Base-by-base conservation (phyloP, 2,797 vertebrate species). In the Scleropages formosus region DNA sequence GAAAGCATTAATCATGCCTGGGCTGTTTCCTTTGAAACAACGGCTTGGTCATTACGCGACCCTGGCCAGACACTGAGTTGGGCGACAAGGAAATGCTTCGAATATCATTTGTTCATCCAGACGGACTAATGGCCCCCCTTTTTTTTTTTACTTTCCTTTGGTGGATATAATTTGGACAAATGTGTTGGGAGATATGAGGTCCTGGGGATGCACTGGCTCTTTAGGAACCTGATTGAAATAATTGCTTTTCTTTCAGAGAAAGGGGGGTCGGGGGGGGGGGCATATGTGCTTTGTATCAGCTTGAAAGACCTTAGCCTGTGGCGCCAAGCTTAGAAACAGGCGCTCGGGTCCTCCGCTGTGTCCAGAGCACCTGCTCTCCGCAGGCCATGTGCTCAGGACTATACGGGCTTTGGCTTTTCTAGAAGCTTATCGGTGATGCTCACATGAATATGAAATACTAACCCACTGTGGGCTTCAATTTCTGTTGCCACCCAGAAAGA, bases 191-290 rank as follows among this genome's bases (percentile, higher is more conserved):
- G 71, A 67, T 60, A 59, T 66, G 53, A 77, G 62, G 63, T 73
- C 71, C 31, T 6, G 22, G 58, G 53, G 74, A 75, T 66, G 56
- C 66, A n/a, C 16, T 31, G 67, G n/a, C 67, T 61, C 26, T 75
- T 39, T 24, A 63, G 46, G 47, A 70, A 78, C 76, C 74, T 15
- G 26, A 46, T 77, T 78, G 16, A 74, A 74, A 74, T 74, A 63
- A 78, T 82, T 73, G 75, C 78, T 77, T 69, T 77, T 81, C 12
- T 69, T 79, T 69, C 64, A 49, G 31, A 31, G 6, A 31, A 31
- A 31, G 31, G 31, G 31, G 6, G 64, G 79, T 75, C 56, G 16
- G 20, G 56, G 65, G 56, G 39, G 47, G 31, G 3, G 27, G 31
- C n/a, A 44, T 2, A 44, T 1, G 39, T 22, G 27, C 56, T 15